phyloP scores from a whole-genome alignment of 2,888 invertebrate genomes.

The Branchipolynoe longqiensis region DNA sequence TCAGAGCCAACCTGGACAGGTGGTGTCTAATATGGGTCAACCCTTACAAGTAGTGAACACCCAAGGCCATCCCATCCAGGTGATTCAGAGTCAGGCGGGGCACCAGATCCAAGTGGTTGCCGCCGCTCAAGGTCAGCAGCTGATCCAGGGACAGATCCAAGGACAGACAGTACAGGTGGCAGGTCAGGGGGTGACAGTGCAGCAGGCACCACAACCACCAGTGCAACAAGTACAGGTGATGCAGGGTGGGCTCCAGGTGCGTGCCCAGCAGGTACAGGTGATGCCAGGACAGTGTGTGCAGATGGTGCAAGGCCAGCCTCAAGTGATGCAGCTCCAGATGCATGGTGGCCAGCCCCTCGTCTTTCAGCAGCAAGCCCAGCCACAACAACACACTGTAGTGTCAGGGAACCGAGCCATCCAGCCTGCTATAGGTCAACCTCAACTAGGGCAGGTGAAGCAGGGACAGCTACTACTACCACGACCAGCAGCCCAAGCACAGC shows the following conservation, averaged over 20 bases:
- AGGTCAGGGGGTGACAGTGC: too few species aligned
- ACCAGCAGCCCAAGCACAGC: not conserved
- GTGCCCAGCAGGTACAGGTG: slow-evolving; percentile 44
- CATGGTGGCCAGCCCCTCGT: slow-evolving; percentile 29
- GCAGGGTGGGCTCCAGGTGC: slow-evolving; percentile 37
- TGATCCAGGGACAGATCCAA: slow-evolving; percentile 7
- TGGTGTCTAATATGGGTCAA: slow-evolving; percentile 35
- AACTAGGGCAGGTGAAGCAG: not conserved
- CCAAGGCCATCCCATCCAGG: slow-evolving; percentile 53
- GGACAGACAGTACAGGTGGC: too few species aligned
- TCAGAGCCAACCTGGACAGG: slow-evolving; percentile 54
- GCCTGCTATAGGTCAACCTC: not conserved
- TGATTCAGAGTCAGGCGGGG: slow-evolving; percentile 44
- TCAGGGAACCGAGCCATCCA: slow-evolving; percentile 35
- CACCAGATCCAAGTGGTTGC: slow-evolving; percentile 43
- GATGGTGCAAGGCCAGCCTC: slow-evolving; percentile 55
- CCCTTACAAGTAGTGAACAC: slow-evolving; percentile 31
- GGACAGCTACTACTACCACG: slow-evolving; percentile 16
- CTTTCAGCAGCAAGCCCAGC: slow-evolving; percentile 7
- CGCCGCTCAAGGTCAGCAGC: slow-evolving; percentile 55
- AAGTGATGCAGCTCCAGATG: slow-evolving; percentile 59
- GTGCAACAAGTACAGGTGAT: slow-evolving; percentile 48
- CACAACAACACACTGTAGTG: not conserved
- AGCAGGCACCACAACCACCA: not conserved
- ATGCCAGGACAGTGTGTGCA: slow-evolving; percentile 42